phyloP scores from a whole-genome alignment of 1,140 invertebrate genomes.

The Galleria mellonella region DNA sequence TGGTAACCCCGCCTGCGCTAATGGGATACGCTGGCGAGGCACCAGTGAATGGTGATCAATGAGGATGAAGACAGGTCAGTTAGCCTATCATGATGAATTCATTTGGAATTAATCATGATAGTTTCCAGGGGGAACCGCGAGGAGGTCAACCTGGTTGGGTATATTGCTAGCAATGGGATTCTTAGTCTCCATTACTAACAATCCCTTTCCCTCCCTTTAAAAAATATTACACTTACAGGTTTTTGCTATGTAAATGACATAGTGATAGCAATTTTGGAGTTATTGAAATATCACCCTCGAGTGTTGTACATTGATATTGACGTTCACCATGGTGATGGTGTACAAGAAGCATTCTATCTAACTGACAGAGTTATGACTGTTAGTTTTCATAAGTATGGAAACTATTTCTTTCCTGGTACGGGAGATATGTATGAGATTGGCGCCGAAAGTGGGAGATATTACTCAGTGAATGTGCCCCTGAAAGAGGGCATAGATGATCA shows the following conservation, averaged over 20 bases:
- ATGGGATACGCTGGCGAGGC: no score
- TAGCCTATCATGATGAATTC: no score
- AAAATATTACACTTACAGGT: slow-evolving; percentile 65
- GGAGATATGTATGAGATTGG: slow-evolving; percentile 99
- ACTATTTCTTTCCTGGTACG: slow-evolving; percentile 98
- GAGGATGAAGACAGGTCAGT: no score
- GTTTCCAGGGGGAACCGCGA: no score
- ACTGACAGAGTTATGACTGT: slow-evolving; percentile 99
- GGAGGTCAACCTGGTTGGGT: no score
- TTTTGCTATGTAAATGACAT: slow-evolving; percentile 99
- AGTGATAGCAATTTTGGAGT: slow-evolving; percentile 97
- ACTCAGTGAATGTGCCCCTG: slow-evolving; percentile 97
- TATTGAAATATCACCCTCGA: slow-evolving; percentile 95
- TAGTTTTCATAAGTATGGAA: slow-evolving; percentile 99
- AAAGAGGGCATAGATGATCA: slow-evolving; percentile 97
- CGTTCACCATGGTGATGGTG: slow-evolving; percentile 99
- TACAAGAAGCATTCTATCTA: slow-evolving; percentile 99
- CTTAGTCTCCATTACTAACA: not conserved
- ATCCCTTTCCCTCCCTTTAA: not conserved
- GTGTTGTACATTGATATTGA: slow-evolving; percentile 99
- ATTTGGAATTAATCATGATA: no score
- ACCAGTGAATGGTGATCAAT: no score
- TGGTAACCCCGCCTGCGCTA: no score
- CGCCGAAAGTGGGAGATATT: slow-evolving; percentile 93
- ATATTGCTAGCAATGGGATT: no score